Evolutionary conservation across 2,888 invertebrate genomes (phyloP), one percentile per base, ranked within the genome.

Genomic region (Marronus borbonicus): DNA sequence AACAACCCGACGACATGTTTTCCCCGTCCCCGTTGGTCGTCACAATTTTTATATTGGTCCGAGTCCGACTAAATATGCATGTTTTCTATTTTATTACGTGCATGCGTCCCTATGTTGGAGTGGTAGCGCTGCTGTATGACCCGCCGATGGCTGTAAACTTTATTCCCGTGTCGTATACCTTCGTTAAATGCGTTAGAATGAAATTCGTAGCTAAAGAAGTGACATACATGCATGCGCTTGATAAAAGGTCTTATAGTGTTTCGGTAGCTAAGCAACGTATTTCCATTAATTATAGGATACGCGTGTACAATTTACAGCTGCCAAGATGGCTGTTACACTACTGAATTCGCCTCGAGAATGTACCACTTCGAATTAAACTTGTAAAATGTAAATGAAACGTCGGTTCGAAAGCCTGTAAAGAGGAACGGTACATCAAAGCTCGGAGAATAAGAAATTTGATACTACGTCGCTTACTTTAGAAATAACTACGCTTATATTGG

Each of bases 21-120:
- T 20, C 55, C 62, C 14, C 24, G 12, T 62, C 31, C 44, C 12
- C 44, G 44, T 44, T 12, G 14, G 62, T 50, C 50, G 49, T 10
- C 49, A 49, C 68, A 68, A 68, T 70, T 70, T 70, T 36, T 70
- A 70, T 70, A 70, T 70, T 70, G 70, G 70, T 70, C 69, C 52
- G 52, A 52, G 55, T 70, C 65, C 55, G 31, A 58, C 31, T 70
- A 55, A 70, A 70, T 70, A 70, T 70, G 70, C 70, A 70, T 58
- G 36, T 55, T 36, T 70, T 31, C 70, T 12, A 55, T 39, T 70
- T 70, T 36, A 70, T 70, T 44, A 44, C 8, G 44, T 44, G 44
- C 44, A 44, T 44, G 44, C 44, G 70, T 70, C 70, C 39, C 65
- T 39, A 8, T 12, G 8, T 39, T 8, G 3, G 62, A n/a, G 65